These are phyloP conservation scores for Liodrosophila aerea DNA, from an alignment of 2,888 invertebrate genomes.

Conservation along the genomic window DNA sequence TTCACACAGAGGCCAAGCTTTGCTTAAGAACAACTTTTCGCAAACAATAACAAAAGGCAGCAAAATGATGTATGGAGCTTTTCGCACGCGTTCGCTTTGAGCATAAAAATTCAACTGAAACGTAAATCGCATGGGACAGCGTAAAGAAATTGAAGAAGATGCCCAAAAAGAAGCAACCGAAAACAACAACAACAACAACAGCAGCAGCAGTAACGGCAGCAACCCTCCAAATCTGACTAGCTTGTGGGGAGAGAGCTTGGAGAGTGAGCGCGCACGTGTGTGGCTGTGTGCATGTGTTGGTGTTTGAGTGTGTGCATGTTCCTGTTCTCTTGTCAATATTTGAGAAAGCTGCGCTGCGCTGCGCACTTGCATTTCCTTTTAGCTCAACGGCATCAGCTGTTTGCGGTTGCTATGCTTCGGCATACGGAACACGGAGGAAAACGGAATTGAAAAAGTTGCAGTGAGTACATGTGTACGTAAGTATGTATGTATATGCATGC, in stretches of 20 bases:
- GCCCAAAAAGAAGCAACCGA: constrained; percentile 37
- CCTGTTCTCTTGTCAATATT: constrained; percentile 44
- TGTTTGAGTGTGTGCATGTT: constrained; percentile 8
- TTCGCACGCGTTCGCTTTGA: constrained; percentile 61
- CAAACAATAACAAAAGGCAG: constrained; percentile 38
- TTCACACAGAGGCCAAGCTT: no score
- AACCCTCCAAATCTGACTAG: background rate
- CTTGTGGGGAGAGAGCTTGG: constrained; percentile 13
- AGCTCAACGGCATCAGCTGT: constrained; percentile 68
- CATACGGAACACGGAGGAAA: constrained; percentile 46
- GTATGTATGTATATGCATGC: no score
- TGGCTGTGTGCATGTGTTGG: background rate
- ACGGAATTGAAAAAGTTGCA: constrained; percentile 57
- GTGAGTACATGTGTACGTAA: background rate
- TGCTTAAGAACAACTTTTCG: constrained; percentile 24
- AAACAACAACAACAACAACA: constrained; percentile 41
- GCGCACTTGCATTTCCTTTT: constrained; percentile 63
- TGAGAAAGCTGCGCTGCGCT: constrained; percentile 55
- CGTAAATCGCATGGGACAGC: constrained; percentile 56
- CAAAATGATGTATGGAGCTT: constrained; percentile 29
- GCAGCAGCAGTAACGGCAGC: constrained; percentile 1
- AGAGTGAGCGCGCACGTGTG: constrained; percentile 6
- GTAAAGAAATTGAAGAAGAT: constrained; percentile 54
- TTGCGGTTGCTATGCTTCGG: constrained; percentile 23
- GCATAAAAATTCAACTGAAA: constrained; percentile 68